These are phyloP conservation scores for Malacoctenus gilli DNA, from an alignment of 2,797 vertebrate species.

Conservation along the genomic window DNA sequence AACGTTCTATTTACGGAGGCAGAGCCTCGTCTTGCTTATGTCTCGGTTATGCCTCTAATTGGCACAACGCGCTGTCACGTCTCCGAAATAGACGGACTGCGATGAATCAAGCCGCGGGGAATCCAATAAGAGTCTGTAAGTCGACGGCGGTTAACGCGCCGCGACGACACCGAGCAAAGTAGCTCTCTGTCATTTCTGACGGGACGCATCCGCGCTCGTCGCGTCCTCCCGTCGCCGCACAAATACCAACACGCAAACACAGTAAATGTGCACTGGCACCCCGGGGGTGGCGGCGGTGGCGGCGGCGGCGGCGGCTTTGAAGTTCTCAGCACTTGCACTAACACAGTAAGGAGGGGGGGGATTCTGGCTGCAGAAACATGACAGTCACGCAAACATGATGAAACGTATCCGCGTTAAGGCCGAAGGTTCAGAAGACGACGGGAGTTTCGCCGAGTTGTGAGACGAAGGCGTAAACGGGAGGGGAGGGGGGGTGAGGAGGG, in stretches of 20 bases:
- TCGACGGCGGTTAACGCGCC: slow-evolving; percentile 18
- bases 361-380: slow-evolving; percentile 29
- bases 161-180: slow-evolving; percentile 12
- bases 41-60: slow-evolving; percentile 19
- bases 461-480: slow-evolving; percentile 19
- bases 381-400: slow-evolving; percentile 34
- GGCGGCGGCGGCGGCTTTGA: slow-evolving; percentile 47
- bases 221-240: slow-evolving; percentile 3
- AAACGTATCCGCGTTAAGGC: slow-evolving; percentile 21
- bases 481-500: too few species aligned
- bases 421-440: slow-evolving; percentile 14
- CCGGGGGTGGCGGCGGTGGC: slow-evolving; percentile 17
- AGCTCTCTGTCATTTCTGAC: slow-evolving; percentile 12
- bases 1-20: slow-evolving; percentile 7
- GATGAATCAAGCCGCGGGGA: slow-evolving; percentile 32
- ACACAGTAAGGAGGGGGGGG: slow-evolving; percentile 17
- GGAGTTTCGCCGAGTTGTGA: slow-evolving; percentile 11
- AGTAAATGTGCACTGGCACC: slow-evolving; percentile 34
- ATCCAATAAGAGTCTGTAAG: slow-evolving; percentile 28
- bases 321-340: slow-evolving; percentile 45
- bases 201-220: background rate
- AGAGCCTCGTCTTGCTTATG: slow-evolving; percentile 5
- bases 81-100: slow-evolving; percentile 13
- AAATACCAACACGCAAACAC: slow-evolving; percentile 9
- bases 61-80: slow-evolving; percentile 15